Percentiles rank a stretch among this genome's conserved stretches.
Conservation (phyloP, 2,888 invertebrate genomes). For the Coecobrya sp. region DNA sequence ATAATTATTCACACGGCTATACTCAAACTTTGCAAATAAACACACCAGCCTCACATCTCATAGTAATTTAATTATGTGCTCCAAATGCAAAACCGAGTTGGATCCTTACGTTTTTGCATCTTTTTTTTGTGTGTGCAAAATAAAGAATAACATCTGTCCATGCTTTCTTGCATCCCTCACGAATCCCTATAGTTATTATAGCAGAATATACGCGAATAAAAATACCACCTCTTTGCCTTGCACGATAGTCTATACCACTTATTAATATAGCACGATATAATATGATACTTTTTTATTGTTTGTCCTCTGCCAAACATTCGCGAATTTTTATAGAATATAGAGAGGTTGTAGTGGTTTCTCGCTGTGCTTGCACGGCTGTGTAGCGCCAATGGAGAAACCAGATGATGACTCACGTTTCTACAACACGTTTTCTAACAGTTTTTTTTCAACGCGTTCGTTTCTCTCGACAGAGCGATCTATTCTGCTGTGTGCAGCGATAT, state of each 20-base stretch:
- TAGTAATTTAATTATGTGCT: neutral
- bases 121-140: neutral
- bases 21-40: too few species aligned
- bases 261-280: neutral
- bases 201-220: too few species aligned
- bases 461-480: too few species aligned
- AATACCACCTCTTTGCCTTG: too few species aligned
- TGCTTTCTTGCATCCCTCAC: neutral
- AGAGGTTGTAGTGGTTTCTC: neutral
- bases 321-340: neutral
- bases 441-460: too few species aligned
- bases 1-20: too few species aligned
- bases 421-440: conserved; percentile 46
- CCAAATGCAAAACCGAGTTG: neutral
- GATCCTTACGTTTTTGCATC: neutral
- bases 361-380: neutral
- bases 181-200: too few species aligned
- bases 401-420: conserved; percentile 53
- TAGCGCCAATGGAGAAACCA: conserved; percentile 8
- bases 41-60: too few species aligned
- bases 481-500: too few species aligned
- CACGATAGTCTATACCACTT: neutral
- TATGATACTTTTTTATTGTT: too few species aligned
- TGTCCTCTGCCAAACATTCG: neutral
- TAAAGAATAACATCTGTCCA: neutral